Evolutionary conservation across 2,113 vertebrate genomes (phyloP), one percentile per base, ranked within the genome.

Genomic region (Antigone vipio): DNA sequence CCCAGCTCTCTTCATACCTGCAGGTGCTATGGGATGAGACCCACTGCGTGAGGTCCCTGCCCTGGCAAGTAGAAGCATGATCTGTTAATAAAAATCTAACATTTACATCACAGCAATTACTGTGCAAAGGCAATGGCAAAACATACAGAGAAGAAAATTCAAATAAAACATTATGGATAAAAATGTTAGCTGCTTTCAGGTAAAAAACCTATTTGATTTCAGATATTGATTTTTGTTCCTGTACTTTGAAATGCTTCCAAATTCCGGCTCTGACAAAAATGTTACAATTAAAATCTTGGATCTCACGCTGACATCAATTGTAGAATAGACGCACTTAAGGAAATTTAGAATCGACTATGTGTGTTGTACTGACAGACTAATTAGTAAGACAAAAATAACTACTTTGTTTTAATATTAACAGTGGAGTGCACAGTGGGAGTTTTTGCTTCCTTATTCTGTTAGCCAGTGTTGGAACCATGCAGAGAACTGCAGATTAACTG

Each of bases 201-300:
- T 80, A 68, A 96, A 90, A 95, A 80, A 21, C 63, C 9, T 55
- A 40, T 58, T 40, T 89, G 50, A 79, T 76, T 94, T 85, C 77
- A 88, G 38, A 60, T 85, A 93, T n/a, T 85, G 83, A 96, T 94
- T 95, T 92, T 90, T 86, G 49, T 68, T 85, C 56, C 49, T 60
- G 38, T 59, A 34, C 40, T 85, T 95, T 83, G 83, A 93, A 94
- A 85, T 19, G 58, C 22, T 84, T 95, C 90, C 92, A 93, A 90
- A 93, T 85, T 81, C 80, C 0, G 1, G 16, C 56, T 90, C 56
- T 27, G 22, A 84, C 74, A 84, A 89, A 92, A 86, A 74, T 2
- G 35, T 64, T 87, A 75, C 68, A 75, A 72, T 78, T 81, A 64
- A 93, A 93, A 84, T 45, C 75, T 83, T 77, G 64, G 56, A 2